Conservation (phyloP, 64 coral and sea anemone genomes). For the Porites australiensis region DNA sequence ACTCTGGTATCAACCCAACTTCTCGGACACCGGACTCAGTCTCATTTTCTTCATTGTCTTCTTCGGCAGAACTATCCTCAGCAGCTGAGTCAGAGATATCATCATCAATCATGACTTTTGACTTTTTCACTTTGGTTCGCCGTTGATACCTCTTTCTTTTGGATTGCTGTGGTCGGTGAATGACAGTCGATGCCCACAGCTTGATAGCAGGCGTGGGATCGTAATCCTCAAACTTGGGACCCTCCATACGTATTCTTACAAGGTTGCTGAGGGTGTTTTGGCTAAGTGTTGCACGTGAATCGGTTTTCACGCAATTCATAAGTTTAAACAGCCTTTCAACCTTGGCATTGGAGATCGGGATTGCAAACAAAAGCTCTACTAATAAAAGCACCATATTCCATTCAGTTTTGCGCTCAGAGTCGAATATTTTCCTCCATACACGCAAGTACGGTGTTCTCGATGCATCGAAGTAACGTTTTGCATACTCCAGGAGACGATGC, state of each 20-base stretch:
- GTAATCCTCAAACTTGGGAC: slow-evolving; percentile 42
- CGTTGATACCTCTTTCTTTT: not conserved
- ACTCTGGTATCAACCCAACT: slow-evolving; percentile 59
- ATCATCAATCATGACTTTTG: not conserved
- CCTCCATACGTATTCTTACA: slow-evolving; percentile 53
- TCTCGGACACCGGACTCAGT: slow-evolving; percentile 14
- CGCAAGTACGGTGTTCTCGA: slow-evolving; percentile 47
- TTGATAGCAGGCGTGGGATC: slow-evolving; percentile 58
- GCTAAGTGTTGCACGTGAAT: slow-evolving; percentile 64
- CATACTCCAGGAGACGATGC: slow-evolving; percentile 58
- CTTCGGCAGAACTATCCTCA: not conserved
- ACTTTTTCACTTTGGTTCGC: not conserved
- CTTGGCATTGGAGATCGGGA: slow-evolving; percentile 71
- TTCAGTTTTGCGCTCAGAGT: not conserved
- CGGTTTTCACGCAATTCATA: slow-evolving; percentile 76
- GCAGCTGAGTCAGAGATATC: not conserved
- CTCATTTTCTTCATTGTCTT: slow-evolving; percentile 21
- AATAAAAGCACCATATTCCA: slow-evolving; percentile 12
- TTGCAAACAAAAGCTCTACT: slow-evolving; percentile 72
- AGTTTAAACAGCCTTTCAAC: slow-evolving; percentile 76
- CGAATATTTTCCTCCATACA: slow-evolving; percentile 73
- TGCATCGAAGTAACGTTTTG: slow-evolving; percentile 48
- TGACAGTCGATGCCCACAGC: slow-evolving; percentile 20
- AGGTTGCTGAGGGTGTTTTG: slow-evolving; percentile 62
- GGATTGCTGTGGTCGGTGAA: slow-evolving; percentile 47